Percentiles rank a stretch among this genome's conserved stretches.
phyloP scores from a whole-genome alignment of 2,797 vertebrate genomes.

The Sebastes glaucus region DNA sequence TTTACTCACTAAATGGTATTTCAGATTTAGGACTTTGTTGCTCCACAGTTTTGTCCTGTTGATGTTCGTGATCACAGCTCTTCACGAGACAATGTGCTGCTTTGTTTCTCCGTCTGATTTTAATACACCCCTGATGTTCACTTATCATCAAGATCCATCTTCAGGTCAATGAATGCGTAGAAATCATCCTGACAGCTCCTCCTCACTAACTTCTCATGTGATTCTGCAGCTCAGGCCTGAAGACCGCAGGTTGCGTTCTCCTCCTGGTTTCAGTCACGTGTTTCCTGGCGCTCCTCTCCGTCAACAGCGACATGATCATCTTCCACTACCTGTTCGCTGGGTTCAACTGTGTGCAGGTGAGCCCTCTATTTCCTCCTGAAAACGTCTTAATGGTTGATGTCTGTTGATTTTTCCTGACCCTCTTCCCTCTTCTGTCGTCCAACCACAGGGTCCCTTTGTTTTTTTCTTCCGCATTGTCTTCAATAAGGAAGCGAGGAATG shows the following conservation, averaged over 20 bases:
- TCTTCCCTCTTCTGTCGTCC: neutral
- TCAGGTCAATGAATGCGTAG: neutral
- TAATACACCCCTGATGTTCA: neutral
- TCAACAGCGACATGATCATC: conserved; percentile 93
- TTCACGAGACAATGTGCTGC: neutral
- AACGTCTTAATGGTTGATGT: neutral
- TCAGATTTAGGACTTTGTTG: neutral
- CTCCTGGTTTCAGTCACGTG: conserved; percentile 89
- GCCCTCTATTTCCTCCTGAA: neutral
- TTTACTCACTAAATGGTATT: neutral
- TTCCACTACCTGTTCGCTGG: conserved; percentile 94
- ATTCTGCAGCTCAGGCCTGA: conserved; percentile 84
- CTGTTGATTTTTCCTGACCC: neutral
- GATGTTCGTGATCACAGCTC: neutral
- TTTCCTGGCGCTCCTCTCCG: conserved; percentile 90
- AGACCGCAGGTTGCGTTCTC: conserved; percentile 86
- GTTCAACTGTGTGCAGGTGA: conserved; percentile 92
- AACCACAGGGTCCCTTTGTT: conserved; percentile 88
- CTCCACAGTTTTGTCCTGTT: too few species aligned
- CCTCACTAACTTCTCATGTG: conserved; percentile 6
- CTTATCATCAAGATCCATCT: neutral
- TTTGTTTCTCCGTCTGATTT: neutral
- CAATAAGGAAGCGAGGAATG: conserved; percentile 90
- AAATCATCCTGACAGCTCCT: neutral
- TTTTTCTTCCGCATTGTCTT: conserved; percentile 92